Conservation (phyloP, 2,113 vertebrate species). For the Guaruba guarouba region DNA sequence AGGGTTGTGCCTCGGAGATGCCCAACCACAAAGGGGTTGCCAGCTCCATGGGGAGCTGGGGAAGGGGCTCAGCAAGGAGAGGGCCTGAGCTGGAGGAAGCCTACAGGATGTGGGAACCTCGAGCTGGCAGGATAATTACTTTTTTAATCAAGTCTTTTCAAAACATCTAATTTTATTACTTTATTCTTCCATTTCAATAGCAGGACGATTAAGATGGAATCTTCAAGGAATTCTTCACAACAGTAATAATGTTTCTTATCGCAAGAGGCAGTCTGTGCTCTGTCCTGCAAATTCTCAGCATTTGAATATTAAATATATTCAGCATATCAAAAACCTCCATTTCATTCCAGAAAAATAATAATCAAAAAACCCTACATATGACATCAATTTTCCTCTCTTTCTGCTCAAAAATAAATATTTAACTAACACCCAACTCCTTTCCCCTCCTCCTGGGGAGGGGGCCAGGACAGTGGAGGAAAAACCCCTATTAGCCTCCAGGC, state of each 20-base stretch:
- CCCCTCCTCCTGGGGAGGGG: neutral
- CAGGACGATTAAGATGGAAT: conserved; percentile 66
- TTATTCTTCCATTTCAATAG: conserved; percentile 74
- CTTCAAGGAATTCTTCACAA: conserved; percentile 64
- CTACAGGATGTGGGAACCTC: neutral
- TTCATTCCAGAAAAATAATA: conserved; percentile 50
- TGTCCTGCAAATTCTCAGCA: conserved; percentile 39
- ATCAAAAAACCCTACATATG: neutral
- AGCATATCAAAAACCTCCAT: conserved; percentile 59
- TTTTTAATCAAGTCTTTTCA: conserved; percentile 71
- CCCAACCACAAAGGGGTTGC: neutral
- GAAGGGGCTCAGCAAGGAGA: accelerated
- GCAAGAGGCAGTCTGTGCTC: conserved; percentile 53
- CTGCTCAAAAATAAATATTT: neutral
- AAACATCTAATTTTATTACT: conserved; percentile 65
- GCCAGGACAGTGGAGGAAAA: neutral
- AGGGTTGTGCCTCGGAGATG: neutral
- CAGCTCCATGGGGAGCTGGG: accelerated
- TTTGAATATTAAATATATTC: conserved; percentile 69
- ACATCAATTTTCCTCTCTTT: neutral
- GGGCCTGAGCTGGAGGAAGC: neutral
- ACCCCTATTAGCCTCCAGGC: neutral
- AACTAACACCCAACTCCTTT: neutral
- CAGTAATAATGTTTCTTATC: conserved; percentile 67
- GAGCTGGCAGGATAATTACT: conserved; percentile 58